These are phyloP conservation scores for Tetrax tetrax DNA, from an alignment of 2,113 vertebrate species.

Conservation along the genomic window DNA sequence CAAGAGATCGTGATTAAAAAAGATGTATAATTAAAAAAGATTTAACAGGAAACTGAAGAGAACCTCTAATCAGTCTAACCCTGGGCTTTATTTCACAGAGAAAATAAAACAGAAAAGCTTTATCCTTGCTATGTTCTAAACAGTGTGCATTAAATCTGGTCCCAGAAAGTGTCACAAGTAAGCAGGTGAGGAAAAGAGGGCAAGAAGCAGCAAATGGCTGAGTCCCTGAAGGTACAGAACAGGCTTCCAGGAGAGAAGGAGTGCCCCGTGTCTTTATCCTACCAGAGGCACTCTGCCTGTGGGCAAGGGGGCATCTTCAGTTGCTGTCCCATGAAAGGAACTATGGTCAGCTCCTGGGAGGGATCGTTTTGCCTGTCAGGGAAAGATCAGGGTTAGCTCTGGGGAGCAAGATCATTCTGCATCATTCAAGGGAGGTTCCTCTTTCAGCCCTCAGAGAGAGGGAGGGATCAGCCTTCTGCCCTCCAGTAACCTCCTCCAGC, in stretches of 20 bases:
- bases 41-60: neutral
- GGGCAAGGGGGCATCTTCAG: neutral
- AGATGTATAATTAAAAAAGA: neutral
- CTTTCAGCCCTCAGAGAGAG: neutral
- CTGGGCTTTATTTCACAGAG: neutral
- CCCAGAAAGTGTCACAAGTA: neutral
- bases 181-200: neutral
- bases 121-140: neutral
- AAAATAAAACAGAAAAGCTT: neutral
- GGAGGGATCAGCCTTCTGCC: neutral
- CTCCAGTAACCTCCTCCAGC: neutral
- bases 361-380: neutral
- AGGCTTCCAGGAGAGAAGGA: neutral
- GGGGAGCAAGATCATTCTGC: neutral
- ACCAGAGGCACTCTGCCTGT: neutral
- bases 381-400: neutral
- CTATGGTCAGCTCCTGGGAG: neutral
- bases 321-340: neutral
- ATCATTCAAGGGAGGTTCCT: neutral
- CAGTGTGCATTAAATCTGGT: neutral
- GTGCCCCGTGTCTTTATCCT: no score
- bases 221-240: neutral
- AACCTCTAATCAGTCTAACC: neutral
- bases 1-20: neutral
- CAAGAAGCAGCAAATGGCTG: neutral